phyloP scores from a whole-genome alignment of 2,797 vertebrate species.

The Enteromius treurensis region DNA sequence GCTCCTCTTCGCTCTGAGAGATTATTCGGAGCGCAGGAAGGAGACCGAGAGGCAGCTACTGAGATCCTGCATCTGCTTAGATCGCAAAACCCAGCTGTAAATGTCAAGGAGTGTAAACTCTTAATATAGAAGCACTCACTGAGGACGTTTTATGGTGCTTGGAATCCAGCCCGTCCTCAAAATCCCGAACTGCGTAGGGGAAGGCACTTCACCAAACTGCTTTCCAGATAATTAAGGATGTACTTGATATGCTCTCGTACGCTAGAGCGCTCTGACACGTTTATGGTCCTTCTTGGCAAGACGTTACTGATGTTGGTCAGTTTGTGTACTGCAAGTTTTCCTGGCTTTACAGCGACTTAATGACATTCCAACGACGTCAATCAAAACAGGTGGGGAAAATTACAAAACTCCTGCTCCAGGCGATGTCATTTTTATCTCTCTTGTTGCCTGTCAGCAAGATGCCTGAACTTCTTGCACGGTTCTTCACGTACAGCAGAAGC shows the following conservation, averaged over 20 bases:
- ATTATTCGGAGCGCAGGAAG: constrained; percentile 2
- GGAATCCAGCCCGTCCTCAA: constrained; percentile 29
- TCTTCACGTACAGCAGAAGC: constrained; percentile 6
- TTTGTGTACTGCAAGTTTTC: constrained; percentile 31
- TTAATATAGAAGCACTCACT: constrained; percentile 31
- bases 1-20: constrained; percentile 89
- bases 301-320: background rate
- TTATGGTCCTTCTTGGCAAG: constrained; percentile 17
- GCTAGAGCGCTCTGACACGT: constrained; percentile 31
- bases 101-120: constrained; percentile 41
- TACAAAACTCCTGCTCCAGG: constrained; percentile 13
- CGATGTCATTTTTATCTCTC: constrained; percentile 30
- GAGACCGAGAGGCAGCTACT: constrained; percentile 23
- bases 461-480: constrained; percentile 29
- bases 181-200: constrained; percentile 11
- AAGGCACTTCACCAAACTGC: constrained; percentile 31
- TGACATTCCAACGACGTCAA: constrained; percentile 51
- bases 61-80: constrained; percentile 18
- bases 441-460: constrained; percentile 29
- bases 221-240: constrained; percentile 38
- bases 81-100: constrained; percentile 42
- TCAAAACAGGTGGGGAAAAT: constrained; percentile 18
- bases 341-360: constrained; percentile 6
- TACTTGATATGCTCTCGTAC: constrained; percentile 18
- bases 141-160: constrained; percentile 28